These are phyloP conservation scores for Siderastrea siderea DNA, from an alignment of 92 coral and sea anemone species.

Conservation along the genomic window DNA sequence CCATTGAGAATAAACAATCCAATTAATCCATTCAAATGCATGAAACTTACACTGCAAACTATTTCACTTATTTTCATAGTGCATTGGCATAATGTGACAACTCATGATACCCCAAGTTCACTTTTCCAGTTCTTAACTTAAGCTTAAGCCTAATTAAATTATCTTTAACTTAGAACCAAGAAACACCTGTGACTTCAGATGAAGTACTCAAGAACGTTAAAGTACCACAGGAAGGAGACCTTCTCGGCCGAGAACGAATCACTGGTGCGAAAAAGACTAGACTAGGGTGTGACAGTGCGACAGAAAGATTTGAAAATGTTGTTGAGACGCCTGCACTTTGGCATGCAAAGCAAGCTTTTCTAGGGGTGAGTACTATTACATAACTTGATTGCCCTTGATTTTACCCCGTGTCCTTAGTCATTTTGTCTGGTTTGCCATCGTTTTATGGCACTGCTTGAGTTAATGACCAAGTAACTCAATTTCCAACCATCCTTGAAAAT, in stretches of 20 bases:
- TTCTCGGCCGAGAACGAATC: slow-evolving; percentile 72
- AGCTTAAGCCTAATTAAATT: no score
- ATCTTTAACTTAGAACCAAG: slow-evolving; percentile 6
- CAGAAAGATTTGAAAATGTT: slow-evolving; percentile 70
- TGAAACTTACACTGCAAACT: no score
- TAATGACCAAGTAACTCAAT: slow-evolving; percentile 19
- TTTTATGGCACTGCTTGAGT: background rate
- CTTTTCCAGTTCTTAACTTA: no score
- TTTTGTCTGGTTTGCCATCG: no score
- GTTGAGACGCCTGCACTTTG: slow-evolving; percentile 70
- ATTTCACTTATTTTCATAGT: no score
- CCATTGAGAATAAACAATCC: no score
- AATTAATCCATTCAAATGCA: no score
- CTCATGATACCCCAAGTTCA: no score
- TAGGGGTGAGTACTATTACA: slow-evolving; percentile 38
- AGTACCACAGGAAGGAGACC: slow-evolving; percentile 76
- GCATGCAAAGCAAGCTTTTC: slow-evolving; percentile 77
- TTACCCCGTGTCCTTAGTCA: slow-evolving; percentile 4
- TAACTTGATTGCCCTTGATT: slow-evolving; percentile 15
- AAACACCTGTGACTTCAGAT: slow-evolving; percentile 22
- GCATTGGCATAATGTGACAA: no score
- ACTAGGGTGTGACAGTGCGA: slow-evolving; percentile 66
- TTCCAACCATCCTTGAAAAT: slow-evolving; percentile 23
- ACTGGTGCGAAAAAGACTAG: slow-evolving; percentile 75
- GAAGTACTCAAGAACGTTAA: slow-evolving; percentile 23